Percentiles rank a stretch among this genome's conserved stretches.
Conservation (phyloP, 1,140 invertebrate species). For the Trinorchestia longiramus region DNA sequence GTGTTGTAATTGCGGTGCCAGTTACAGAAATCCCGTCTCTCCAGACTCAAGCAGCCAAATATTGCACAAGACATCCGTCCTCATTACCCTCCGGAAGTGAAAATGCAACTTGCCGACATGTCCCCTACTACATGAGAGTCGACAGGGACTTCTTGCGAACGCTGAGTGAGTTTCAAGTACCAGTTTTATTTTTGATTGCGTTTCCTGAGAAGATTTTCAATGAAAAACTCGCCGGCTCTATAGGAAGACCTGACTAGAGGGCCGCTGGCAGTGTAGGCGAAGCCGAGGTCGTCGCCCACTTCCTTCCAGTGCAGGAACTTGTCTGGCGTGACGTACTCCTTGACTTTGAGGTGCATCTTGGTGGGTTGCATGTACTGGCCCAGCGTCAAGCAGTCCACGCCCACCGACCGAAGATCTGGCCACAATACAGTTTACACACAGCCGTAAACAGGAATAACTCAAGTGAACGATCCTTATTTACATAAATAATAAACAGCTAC, state of each 20-base stretch:
- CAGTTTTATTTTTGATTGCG: neutral
- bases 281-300: slow-evolving; percentile 87
- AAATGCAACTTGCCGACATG: no score
- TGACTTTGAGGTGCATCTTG: slow-evolving; percentile 90
- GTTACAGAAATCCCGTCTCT: neutral
- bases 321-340: slow-evolving; percentile 96
- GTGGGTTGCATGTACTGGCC: slow-evolving; percentile 99
- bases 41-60: neutral
- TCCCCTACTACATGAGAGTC: no score
- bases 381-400: slow-evolving; percentile 95
- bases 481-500: no score
- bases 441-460: neutral
- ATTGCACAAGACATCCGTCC: no score
- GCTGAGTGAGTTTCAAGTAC: neutral
- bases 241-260: slow-evolving; percentile 97
- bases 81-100: no score
- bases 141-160: neutral
- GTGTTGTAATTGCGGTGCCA: no score
- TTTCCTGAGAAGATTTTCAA: slow-evolving; percentile 31
- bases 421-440: neutral
- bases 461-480: no score
- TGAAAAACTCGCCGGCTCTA: slow-evolving; percentile 81
- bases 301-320: slow-evolving; percentile 94
- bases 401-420: slow-evolving; percentile 80
- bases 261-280: slow-evolving; percentile 97